Conservation (phyloP, 2,113 vertebrate species). For the Silurus meridionalis region DNA sequence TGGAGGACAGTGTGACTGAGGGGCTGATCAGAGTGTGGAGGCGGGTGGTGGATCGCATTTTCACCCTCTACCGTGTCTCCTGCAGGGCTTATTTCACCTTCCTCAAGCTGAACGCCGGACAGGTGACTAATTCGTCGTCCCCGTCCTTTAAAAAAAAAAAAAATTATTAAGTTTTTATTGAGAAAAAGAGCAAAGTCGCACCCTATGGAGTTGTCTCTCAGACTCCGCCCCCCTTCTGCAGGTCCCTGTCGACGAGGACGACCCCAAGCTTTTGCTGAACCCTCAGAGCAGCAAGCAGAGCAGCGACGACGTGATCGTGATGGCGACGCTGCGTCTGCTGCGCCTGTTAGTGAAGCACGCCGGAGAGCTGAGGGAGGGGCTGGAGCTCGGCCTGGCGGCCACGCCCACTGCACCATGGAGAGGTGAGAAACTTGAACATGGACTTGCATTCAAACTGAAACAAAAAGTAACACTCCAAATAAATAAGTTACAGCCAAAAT, state of each 20-base stretch:
- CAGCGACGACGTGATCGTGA: constrained; percentile 95
- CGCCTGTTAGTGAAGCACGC: constrained; percentile 94
- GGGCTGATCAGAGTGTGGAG: constrained; percentile 94
- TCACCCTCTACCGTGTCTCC: constrained; percentile 93
- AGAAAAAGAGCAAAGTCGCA: neutral
- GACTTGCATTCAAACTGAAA: too few relatives aligned
- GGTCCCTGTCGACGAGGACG: constrained; percentile 88
- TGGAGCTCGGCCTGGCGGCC: constrained; percentile 92
- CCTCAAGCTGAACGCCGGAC: constrained; percentile 94
- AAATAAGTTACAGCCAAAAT: too few relatives aligned
- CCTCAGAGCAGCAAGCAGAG: constrained; percentile 87
- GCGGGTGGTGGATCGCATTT: constrained; percentile 93
- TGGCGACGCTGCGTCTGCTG: constrained; percentile 91
- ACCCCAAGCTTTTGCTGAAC: constrained; percentile 80
- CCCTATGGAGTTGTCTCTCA: neutral
- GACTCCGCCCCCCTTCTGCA: constrained; percentile 49
- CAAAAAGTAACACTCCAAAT: too few relatives aligned
- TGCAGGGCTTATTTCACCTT: constrained; percentile 98
- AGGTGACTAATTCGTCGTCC: constrained; percentile 68
- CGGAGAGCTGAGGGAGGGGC: constrained; percentile 90
- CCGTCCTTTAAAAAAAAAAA: neutral
- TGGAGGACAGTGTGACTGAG: constrained; percentile 85
- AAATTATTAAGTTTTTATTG: too few relatives aligned
- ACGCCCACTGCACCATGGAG: constrained; percentile 97
- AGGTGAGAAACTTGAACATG: constrained; percentile 67